Evolutionary conservation across 2,888 invertebrate species (phyloP), one percentile per base, ranked within the genome.

Genomic region (Linnaemya tessellans): DNA sequence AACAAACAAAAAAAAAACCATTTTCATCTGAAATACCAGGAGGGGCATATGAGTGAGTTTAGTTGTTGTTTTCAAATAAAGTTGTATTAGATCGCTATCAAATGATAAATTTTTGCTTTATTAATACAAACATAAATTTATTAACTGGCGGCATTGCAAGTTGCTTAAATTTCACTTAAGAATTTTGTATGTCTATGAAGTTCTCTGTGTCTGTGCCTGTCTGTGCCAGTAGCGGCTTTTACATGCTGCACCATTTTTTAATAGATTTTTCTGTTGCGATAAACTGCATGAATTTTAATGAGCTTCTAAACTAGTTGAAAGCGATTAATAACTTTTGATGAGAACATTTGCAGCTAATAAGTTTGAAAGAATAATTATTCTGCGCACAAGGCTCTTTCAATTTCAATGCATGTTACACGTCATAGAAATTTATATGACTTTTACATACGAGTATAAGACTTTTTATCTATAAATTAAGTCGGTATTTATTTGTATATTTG

Each of bases 81-180:
- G 84, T 84, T 77, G 84, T 78, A 43, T 73, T 43, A 78, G 84
- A 84, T 84, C 77, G 77, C 78, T 80, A 84, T 84, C 84, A 73
- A 62, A 84, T 71, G 71, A 80, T 74, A 80, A 74, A 68, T 80
- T 74, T n/a, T 80, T 43, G 60, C 51, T 60, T 74, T 65, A 74
- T 49, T 68, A 67, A 80, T 51, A 30, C 20, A 67, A 41, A 62
- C 60, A 30, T 30, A 51, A 25, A 41, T 11, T 30, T 49, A 20
- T 41, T 38, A 51, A 18, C 2, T 74, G 22, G 30, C 20, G 15
- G 2, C 54, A 22, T 49, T 49, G 56, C n/a, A 38, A 49, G 30
- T 38, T 25, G 51, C 49, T 79, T 20, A 41, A 67, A 38, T 67
- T 49, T 43, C 49, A 41, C 20, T 7, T 38, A 25, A 46, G 38